Base-by-base conservation (phyloP, 2,797 vertebrate genomes). In the Ctenosaura bakeri region DNA sequence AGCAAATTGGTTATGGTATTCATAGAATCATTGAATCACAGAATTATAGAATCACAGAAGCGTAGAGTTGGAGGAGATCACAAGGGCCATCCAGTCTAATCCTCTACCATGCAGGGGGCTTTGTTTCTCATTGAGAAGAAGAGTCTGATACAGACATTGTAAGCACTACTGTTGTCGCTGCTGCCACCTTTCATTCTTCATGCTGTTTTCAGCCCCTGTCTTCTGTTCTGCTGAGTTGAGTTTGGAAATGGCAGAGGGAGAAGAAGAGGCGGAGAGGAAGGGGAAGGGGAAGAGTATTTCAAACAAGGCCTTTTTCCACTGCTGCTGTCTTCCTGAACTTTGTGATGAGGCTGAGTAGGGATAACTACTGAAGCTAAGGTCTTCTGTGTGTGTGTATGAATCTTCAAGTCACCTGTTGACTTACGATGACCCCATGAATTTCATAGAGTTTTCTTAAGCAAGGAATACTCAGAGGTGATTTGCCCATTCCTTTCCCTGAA, bases 71-170 rank as follows among this genome's bases (percentile, higher is more conserved):
- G 42, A 42, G 3, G 42, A 42, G 42, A 42, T 42, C 42, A 42
- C 42, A 42, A 42, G 42, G 3, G 42, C 42, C 42, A 42, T 42
- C 42, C 42, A 42, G 42, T 42, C 42, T 3, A 42, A 42, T 42
- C 42, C 42, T 3, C 42, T 42, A 3, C 42, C 42, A 42, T 42
- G 42, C n/a, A 54, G 76, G 85, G 42, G 66, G 81, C 9, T 59
- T 95, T 32, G n/a, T 50, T 95, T 29, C 88, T 85, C 64, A 71
- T 50, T 69, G 73, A 81, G 56, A 85, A 93, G 78, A 88, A 6
- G 20, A 24, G 91, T 78, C 56, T 89, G 85, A 46, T 91, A 71
- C 29, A 32, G 50, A 90, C 77, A 6, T 66, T 18, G 71, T 74
- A 50, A 76, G 77, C 66, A 69, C 42, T 42, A 29, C 50, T 82